Evolutionary conservation across 2,888 invertebrate genomes (phyloP), one percentile per base, ranked within the genome.

Genomic region (Philaethria dido): DNA sequence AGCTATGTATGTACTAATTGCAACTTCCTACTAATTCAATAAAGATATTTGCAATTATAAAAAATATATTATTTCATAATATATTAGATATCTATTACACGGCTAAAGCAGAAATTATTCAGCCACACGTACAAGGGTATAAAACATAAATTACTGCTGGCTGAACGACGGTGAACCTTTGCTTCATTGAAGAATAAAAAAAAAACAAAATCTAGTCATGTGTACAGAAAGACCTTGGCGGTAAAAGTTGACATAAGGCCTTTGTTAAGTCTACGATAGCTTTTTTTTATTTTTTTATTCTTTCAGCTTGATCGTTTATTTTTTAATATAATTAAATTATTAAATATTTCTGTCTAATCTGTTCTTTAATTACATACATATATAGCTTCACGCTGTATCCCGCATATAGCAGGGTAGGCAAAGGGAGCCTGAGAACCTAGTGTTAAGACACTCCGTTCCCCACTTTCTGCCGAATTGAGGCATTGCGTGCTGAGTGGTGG

Each of bases 161-260:
- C 68, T 70, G 73, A 73, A 66, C 50, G 69, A 20, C 64, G 67
- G 48, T 57, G 62, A 72, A 69, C 73, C 69, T 73, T 69, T 70
- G 72, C 70, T 73, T 66, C 72, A 70, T 29, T 69, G 70, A 70
- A 72, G 70, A 66, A 66, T 67, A 70, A 68, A 63, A 71, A 29
- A 72, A 71, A 69, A 70, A 73, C 64, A 67, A 66, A 65, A 66
- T 62, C 55, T 60, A 72, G 59, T 72, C 73, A 70, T 73, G 73
- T 72, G 69, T 22, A 66, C 67, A 66, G 59, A 65, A 33, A 57
- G 54, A 22, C 55, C 55, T 25, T 57, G 39, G 57, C 42, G 57
- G 57, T 25, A 57, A 42, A 57, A 39, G n/a, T 42, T 20, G 11
- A 57, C 52, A 29, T 29, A n/a, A 50, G 29, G 22, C 2, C 9